Conservation (phyloP, 1,140 invertebrate species). For the Laodelphax striatellus region DNA sequence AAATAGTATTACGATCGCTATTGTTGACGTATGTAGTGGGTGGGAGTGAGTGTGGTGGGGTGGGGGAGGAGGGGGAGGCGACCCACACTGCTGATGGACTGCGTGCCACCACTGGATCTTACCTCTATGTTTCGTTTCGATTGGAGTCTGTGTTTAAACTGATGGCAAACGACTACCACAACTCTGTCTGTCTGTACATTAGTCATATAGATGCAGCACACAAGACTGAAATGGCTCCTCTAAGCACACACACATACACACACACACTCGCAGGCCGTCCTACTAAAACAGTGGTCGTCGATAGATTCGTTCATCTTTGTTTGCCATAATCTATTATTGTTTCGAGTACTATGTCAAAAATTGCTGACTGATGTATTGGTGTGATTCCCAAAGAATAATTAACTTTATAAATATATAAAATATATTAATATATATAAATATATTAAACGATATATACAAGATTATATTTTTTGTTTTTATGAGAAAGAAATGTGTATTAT, state of each 20-base stretch:
- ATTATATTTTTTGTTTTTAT: neutral
- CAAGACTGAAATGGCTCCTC: neutral
- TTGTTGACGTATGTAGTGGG: slow-evolving; percentile 16
- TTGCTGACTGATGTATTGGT: neutral
- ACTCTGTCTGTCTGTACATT: slow-evolving; percentile 23
- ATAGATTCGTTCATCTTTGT: neutral
- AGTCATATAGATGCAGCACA: neutral
- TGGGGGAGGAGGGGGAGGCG: slow-evolving; percentile 6
- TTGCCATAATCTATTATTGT: slow-evolving; percentile 1
- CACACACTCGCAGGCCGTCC: neutral
- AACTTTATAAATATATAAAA: neutral
- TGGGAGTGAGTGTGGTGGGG: slow-evolving; percentile 19
- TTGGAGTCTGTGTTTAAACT: neutral
- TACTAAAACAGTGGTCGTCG: neutral
- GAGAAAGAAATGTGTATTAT: slow-evolving; percentile 2
- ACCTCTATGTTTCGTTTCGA: neutral
- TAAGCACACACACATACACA: neutral
- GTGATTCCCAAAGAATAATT: slow-evolving; percentile 2
- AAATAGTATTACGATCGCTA: slow-evolving; percentile 19
- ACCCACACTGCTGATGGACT: too few species aligned
- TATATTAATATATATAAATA: slow-evolving; percentile 1
- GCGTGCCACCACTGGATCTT: neutral
- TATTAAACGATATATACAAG: neutral
- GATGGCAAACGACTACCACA: neutral
- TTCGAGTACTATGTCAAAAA: neutral